Evolutionary conservation across 2,113 vertebrate genomes (phyloP).

Genomic region (Saimiri boliviensis): DNA sequence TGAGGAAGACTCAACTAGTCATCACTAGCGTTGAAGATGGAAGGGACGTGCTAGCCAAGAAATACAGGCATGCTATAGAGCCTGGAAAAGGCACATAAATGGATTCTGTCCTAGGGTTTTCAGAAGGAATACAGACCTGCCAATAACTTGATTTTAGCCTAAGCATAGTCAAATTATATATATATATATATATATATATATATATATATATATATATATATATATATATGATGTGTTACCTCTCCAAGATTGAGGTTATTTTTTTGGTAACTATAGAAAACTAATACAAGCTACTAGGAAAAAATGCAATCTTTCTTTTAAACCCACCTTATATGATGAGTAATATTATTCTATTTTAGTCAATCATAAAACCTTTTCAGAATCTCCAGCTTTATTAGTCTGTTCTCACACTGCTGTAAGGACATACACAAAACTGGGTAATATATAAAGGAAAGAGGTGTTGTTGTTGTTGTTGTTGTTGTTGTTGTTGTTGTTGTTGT

Average conservation of each 20-base stretch:
- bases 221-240: background rate
- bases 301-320: background rate
- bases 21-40: background rate
- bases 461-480: too few species aligned
- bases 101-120: background rate
- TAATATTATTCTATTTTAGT: background rate
- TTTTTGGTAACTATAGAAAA: background rate
- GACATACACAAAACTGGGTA: too few species aligned
- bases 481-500: too few species aligned
- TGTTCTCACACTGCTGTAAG: too few species aligned
- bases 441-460: too few species aligned
- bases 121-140: background rate
- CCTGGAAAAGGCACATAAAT: background rate
- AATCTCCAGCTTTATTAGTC: background rate
- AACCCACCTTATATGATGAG: background rate
- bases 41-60: background rate
- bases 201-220: background rate
- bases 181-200: background rate
- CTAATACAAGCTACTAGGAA: background rate
- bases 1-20: background rate
- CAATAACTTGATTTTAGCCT: background rate
- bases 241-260: background rate
- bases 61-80: background rate
- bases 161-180: rapidly evolving
- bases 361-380: background rate